These are phyloP conservation scores for Pilophorus perplexus DNA, from an alignment of 2,888 invertebrate genomes.

Conservation along the genomic window DNA sequence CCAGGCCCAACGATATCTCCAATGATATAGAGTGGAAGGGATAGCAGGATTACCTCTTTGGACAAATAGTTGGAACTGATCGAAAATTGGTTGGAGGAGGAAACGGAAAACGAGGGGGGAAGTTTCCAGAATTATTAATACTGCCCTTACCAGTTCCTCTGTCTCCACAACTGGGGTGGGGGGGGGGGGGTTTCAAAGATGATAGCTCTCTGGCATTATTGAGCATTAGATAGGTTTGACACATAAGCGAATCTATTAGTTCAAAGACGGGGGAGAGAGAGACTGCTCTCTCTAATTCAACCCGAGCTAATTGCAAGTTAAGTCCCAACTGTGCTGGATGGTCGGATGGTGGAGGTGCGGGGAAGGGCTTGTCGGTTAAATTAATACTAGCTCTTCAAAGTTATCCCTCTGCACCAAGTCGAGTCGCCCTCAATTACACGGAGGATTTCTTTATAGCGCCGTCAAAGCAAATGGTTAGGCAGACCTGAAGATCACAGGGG, in stretches of 20 bases:
- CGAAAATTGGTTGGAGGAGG: not conserved
- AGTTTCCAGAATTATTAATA: slow-evolving; percentile 39
- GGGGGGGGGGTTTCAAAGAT: not conserved
- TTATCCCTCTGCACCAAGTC: slow-evolving; percentile 24
- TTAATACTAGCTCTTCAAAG: slow-evolving; percentile 39
- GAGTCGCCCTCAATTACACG: slow-evolving; percentile 5
- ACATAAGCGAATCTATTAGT: slow-evolving; percentile 43
- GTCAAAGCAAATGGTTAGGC: too few relatives aligned
- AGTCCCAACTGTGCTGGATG: slow-evolving; percentile 34
- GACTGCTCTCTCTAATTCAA: slow-evolving; percentile 34
- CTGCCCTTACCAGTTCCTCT: not conserved
- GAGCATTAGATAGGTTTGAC: slow-evolving; percentile 43
- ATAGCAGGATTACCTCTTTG: slow-evolving; percentile 31
- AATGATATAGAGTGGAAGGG: slow-evolving; percentile 29
- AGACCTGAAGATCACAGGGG: too few relatives aligned
- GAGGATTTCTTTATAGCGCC: too few relatives aligned
- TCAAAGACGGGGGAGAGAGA: slow-evolving; percentile 36
- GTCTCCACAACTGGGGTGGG: not conserved
- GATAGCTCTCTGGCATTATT: slow-evolving; percentile 38
- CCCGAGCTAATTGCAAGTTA: slow-evolving; percentile 40
- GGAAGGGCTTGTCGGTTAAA: slow-evolving; percentile 31
- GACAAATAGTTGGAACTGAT: slow-evolving; percentile 36
- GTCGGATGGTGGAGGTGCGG: not conserved
- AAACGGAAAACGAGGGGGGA: not conserved
- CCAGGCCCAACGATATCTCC: slow-evolving; percentile 16